A percentile compares a stretch with the other conserved stretches of the same genome.
phyloP scores from a whole-genome alignment of 2,797 vertebrate genomes.

The Ambastaia sidthimunki region DNA sequence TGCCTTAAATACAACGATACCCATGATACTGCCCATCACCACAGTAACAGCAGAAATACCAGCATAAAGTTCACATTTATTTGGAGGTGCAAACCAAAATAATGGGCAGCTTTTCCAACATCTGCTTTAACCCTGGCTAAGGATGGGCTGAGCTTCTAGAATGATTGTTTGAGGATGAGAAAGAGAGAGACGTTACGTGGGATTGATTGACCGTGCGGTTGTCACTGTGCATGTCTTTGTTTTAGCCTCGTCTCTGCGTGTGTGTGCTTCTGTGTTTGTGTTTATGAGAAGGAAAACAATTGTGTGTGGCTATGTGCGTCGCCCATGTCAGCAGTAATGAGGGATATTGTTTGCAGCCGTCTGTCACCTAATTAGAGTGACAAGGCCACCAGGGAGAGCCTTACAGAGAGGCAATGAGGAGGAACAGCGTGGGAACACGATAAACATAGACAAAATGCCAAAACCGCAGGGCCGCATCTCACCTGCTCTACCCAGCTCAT shows the following conservation, averaged over 20 bases:
- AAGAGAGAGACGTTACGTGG: background rate
- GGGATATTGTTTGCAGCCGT: conserved; percentile 64
- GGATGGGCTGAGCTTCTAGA: conserved; percentile 7
- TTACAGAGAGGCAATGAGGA: conserved; percentile 55
- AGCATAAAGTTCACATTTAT: conserved; percentile 20
- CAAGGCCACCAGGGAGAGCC: conserved; percentile 61
- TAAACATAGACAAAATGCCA: conserved; percentile 55
- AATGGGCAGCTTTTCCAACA: conserved; percentile 42
- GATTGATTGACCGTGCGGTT: conserved; percentile 32
- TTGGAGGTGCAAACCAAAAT: conserved; percentile 22
- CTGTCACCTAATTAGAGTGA: conserved; percentile 69
- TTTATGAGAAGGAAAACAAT: conserved; percentile 45
- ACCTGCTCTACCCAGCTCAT: conserved; percentile 51
- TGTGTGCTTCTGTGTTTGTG: conserved; percentile 35
- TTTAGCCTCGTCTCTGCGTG: conserved; percentile 34
- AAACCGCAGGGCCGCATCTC: conserved; percentile 44
- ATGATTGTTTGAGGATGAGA: conserved; percentile 27
- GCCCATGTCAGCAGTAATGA: conserved; percentile 61
- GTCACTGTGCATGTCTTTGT: conserved; percentile 35
- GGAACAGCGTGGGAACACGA: conserved; percentile 58
- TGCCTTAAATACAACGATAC: background rate
- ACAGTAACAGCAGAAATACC: background rate
- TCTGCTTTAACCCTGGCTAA: conserved; percentile 39
- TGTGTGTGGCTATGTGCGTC: conserved; percentile 48
- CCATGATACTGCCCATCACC: background rate